Base-by-base conservation (phyloP, 2,113 vertebrate genomes). In the Rutilus rutilus region DNA sequence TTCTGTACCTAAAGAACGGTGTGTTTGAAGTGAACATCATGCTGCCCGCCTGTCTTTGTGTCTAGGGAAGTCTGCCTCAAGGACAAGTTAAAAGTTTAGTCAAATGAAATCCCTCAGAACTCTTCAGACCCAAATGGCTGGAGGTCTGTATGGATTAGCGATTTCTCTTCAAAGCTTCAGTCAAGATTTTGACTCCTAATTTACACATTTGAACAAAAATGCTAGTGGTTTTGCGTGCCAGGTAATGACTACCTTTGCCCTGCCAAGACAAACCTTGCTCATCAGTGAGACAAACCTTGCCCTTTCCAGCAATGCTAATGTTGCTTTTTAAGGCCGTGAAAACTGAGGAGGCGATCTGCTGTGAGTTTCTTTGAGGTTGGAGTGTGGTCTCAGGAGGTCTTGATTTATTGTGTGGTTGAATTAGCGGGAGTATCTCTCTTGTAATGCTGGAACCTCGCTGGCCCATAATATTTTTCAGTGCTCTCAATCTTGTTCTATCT, bases 41-140 rank as follows among this genome's bases (percentile, higher is more conserved):
- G 17, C 25, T 78, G 45, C 33, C 73, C 12, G 10, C 19, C 62
- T 71, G 45, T 45, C 71, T 80, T 86, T 80, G 62, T 84, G 83
- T 79, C 42, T 85, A 45, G 27, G 75, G 75, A 60, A 84, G 54
- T 59, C 82, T 80, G 79, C 81, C 71, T 88, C 23, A 86, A 85
- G 85, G 79, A 85, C 79, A 78, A 84, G 52, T 80, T 76, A 83
- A 67, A 81, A 80, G 87, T 77, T 78, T 82, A 85, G 57, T 78
- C 52, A 33, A 59, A 74, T 78, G 6, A 89, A 54, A 87, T 64
- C 76, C 57, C 45, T 9, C 27, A 30, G 73, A 83, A 65, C 23
- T 69, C 67, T 30, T 33, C 65, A 83, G 74, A 83, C 67, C 7
- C 45, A 59, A 36, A 73, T 59, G 82, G 52, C 82, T 15, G 5